These are phyloP conservation scores for Channallabes apus DNA, from an alignment of 2,797 vertebrate genomes.

Conservation along the genomic window DNA sequence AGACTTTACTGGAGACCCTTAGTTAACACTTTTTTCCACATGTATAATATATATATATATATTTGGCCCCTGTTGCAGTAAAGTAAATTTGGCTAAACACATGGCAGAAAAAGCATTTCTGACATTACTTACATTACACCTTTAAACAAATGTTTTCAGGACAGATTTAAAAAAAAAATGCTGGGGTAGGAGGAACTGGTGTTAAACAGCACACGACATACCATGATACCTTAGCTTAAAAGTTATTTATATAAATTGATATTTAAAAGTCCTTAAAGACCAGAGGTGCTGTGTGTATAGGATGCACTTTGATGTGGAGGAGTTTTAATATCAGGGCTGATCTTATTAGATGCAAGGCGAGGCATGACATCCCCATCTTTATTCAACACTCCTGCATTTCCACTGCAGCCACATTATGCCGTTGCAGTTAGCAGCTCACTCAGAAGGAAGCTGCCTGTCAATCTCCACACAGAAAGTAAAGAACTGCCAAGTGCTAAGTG, in stretches of 20 bases:
- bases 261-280: constrained; percentile 37
- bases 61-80: not conserved
- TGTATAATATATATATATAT: not conserved
- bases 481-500: constrained; percentile 39
- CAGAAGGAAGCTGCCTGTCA: constrained; percentile 37
- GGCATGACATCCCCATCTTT: constrained; percentile 49
- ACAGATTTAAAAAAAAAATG: constrained; percentile 6
- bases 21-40: constrained; percentile 13
- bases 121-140: constrained; percentile 20
- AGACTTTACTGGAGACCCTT: constrained; percentile 14
- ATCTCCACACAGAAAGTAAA: constrained; percentile 31
- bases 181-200: constrained; percentile 16
- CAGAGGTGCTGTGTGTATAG: constrained; percentile 5
- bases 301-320: constrained; percentile 44
- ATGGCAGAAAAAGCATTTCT: not conserved
- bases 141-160: constrained; percentile 11
- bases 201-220: constrained; percentile 40
- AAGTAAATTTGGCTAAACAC: constrained; percentile 1
- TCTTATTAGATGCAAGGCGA: constrained; percentile 51
- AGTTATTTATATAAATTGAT: not conserved
- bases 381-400: constrained; percentile 40
- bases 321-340: constrained; percentile 51
- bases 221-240: constrained; percentile 27
- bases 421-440: constrained; percentile 39
- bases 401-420: constrained; percentile 42